phyloP scores from a whole-genome alignment of 1,140 invertebrate species.

The Tetramorium alpestre region DNA sequence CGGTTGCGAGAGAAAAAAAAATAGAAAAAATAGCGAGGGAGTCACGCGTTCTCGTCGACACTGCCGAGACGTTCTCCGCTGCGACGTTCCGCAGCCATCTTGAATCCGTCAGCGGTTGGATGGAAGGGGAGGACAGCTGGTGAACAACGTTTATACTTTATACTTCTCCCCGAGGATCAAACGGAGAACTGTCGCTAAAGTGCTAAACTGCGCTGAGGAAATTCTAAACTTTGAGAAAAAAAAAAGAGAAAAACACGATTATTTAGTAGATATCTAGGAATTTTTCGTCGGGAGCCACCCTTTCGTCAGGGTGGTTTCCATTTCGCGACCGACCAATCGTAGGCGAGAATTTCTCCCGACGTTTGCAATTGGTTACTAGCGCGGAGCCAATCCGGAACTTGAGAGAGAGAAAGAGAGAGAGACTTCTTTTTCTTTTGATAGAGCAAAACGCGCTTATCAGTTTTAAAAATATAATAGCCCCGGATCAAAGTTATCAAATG shows the following conservation, averaged over 20 bases:
- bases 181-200: background rate
- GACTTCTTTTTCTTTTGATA: background rate
- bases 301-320: background rate
- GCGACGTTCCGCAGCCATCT: slow-evolving; percentile 63
- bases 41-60: slow-evolving; percentile 46
- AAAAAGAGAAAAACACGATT: background rate
- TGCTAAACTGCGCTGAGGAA: background rate
- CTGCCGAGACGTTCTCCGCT: slow-evolving; percentile 47
- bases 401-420: background rate
- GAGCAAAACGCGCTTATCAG: background rate
- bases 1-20: background rate
- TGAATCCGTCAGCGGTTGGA: slow-evolving; percentile 45
- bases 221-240: background rate
- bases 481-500: too few species aligned
- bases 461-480: too few species aligned
- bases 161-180: background rate
- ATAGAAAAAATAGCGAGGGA: background rate
- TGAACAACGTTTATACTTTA: slow-evolving; percentile 30
- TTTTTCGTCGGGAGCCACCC: background rate
- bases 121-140: slow-evolving; percentile 12
- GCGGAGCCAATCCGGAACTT: background rate
- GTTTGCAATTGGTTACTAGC: background rate
- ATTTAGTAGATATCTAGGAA: background rate
- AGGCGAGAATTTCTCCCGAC: background rate
- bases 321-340: background rate